Base-by-base conservation (phyloP, 2,113 vertebrate species). In the Mus pahari region DNA sequence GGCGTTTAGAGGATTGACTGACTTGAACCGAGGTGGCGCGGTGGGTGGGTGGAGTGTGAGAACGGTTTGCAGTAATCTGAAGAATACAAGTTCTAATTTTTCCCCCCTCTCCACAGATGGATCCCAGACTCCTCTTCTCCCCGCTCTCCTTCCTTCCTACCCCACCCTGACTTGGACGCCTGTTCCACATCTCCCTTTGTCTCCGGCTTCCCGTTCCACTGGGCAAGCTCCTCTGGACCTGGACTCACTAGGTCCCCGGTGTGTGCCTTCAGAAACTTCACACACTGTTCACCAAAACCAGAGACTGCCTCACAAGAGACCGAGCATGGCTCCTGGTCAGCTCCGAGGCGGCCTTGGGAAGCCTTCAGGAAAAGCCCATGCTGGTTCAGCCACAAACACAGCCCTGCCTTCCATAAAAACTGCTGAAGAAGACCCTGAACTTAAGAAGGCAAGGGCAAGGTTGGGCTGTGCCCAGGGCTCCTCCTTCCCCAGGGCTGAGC, bases 281-380 rank as follows among this genome's bases (percentile, higher is more conserved):
- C 68, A 45, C 78, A 89, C 70, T 94, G 92, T 88, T 91, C 79
- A 13, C 81, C 8, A 60, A 42, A n/a, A 74, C 53, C 75, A 82
- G 90, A 89, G 71, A 36, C 28, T 2, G 89, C 79, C 93, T 94
- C 36, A 33, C 83, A 60, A 58, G 62, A 75, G 79, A 50, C 24
- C 36, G 45, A 84, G 28, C 13, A 2, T 0, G 48, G 45, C 58
- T 94, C 58, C 94, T 86, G 64, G 91, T 92, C 42, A 64, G 68
- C 74, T 87, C 91, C 78, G 82, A 0, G n/a, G 95, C 0, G n/a
- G 94, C 95, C 90, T 95, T 64, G 90, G 78, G 17, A 53, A 19
- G 20, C 71, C 88, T 95, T 94, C 89, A 17, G 66, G 53, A 94
- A 74, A 64, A 92, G 86, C 16, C n/a, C 71, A 78, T 19, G 94